A percentile compares a stretch with the other conserved stretches of the same genome.
These are phyloP conservation scores for Phaetusa simplex DNA, from an alignment of 2,113 vertebrate species.

Conservation along the genomic window DNA sequence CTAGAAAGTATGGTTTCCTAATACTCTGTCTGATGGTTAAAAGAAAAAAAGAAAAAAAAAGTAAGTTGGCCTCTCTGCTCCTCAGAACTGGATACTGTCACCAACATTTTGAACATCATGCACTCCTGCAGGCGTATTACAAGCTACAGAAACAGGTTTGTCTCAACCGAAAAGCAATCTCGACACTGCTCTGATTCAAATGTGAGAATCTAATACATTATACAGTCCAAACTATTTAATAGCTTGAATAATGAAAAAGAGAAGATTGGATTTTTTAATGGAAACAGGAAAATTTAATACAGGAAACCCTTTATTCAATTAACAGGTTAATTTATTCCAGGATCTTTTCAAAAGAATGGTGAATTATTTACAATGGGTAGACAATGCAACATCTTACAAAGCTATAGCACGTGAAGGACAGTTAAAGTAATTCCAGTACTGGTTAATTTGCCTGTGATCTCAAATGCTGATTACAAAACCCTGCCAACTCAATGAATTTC, in stretches of 20 bases:
- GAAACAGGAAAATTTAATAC: not conserved
- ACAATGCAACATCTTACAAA: not conserved
- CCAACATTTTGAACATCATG: not conserved
- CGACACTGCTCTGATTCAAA: not conserved
- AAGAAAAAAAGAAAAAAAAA: not conserved
- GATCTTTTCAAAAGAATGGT: not conserved
- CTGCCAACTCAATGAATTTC: not conserved
- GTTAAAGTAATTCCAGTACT: not conserved
- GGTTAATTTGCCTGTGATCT: not conserved
- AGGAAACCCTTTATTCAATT: not conserved
- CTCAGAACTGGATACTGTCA: not conserved
- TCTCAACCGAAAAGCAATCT: not conserved
- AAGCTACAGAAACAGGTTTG: not conserved
- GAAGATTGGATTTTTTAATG: not conserved
- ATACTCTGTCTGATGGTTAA: not conserved
- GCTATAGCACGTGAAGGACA: not conserved
- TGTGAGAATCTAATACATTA: not conserved
- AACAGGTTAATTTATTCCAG: not conserved
- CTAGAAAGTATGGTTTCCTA: not conserved
- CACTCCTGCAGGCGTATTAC: not conserved
- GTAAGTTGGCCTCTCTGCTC: not conserved
- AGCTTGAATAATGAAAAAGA: not conserved
- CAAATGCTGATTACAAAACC: not conserved
- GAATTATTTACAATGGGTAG: not conserved
- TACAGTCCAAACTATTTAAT: not conserved